A percentile compares a stretch with the other conserved stretches of the same genome.
These are phyloP conservation scores for Eptatretus atami DNA, from an alignment of 2,797 vertebrate species.

Conservation along the genomic window DNA sequence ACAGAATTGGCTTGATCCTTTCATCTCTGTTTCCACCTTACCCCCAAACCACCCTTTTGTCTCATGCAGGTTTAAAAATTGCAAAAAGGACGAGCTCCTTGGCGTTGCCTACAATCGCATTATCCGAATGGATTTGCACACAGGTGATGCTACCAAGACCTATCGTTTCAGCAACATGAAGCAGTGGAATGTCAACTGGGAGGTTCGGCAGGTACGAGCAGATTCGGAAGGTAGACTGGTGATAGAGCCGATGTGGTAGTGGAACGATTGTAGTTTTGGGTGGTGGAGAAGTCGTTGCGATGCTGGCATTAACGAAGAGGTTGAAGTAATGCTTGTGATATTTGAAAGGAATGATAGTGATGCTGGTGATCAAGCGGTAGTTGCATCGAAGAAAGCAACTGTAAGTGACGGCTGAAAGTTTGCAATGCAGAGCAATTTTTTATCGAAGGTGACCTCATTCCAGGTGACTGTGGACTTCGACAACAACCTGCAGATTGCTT, in stretches of 20 bases:
- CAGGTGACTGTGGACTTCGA: slow-evolving; percentile 92
- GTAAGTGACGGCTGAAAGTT: no score
- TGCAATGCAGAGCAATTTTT: no score
- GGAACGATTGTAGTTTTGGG: no score
- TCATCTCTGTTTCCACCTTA: background rate
- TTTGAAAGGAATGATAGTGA: no score
- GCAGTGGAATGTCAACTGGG: slow-evolving; percentile 99
- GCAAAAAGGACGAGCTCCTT: slow-evolving; percentile 73
- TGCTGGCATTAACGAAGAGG: no score
- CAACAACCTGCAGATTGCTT: slow-evolving; percentile 57
- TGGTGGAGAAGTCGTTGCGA: no score
- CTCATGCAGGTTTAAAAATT: slow-evolving; percentile 45
- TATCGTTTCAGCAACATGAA: slow-evolving; percentile 99
- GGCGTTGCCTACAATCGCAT: slow-evolving; percentile 85
- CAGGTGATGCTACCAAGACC: slow-evolving; percentile 75
- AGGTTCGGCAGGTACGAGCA: slow-evolving; percentile 64
- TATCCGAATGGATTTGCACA: slow-evolving; percentile 69
- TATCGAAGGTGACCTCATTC: background rate
- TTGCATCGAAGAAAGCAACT: no score
- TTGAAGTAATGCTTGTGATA: no score
- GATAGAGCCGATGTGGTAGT: no score
- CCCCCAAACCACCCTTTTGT: background rate
- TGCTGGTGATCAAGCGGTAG: no score
- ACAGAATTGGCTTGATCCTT: background rate
- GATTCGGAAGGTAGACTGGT: no score